These are phyloP conservation scores for Alca torda DNA, from an alignment of 2,797 vertebrate species.

Conservation along the genomic window DNA sequence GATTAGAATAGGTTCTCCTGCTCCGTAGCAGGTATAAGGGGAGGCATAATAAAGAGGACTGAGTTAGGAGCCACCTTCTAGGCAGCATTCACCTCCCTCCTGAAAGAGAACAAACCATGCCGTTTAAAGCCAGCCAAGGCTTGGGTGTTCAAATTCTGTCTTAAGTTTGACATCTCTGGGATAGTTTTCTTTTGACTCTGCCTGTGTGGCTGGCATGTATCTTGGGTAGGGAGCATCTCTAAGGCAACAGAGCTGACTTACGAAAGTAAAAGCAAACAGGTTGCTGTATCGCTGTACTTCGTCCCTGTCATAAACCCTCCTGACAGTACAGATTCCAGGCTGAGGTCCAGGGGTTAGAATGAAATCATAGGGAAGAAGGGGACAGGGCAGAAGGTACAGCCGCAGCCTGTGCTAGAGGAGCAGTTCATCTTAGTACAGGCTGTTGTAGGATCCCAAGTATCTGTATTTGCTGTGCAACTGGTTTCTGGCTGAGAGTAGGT, in stretches of 20 bases:
- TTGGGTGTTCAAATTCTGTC: neutral
- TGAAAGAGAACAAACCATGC: neutral
- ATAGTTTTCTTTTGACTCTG: neutral
- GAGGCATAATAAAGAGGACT: neutral
- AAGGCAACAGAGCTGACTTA: neutral
- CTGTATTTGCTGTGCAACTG: neutral
- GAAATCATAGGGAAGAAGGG: neutral
- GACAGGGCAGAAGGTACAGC: neutral
- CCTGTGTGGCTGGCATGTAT: neutral
- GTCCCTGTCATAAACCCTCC: neutral
- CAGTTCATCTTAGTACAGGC: neutral
- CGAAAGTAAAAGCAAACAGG: neutral
- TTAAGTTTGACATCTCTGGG: neutral
- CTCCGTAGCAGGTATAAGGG: neutral
- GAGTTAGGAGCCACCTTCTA: neutral
- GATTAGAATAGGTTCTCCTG: neutral
- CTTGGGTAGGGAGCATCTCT: neutral
- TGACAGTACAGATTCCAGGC: neutral
- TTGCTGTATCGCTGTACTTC: neutral
- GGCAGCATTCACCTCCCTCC: neutral
- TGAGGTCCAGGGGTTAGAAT: constrained; percentile 1
- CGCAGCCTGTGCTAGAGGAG: neutral
- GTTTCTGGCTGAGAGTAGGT: neutral
- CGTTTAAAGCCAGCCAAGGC: neutral
- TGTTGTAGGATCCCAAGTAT: neutral